Evolutionary conservation across 2,797 vertebrate genomes (phyloP).

Genomic region (Lepilemur septentrionalis): DNA sequence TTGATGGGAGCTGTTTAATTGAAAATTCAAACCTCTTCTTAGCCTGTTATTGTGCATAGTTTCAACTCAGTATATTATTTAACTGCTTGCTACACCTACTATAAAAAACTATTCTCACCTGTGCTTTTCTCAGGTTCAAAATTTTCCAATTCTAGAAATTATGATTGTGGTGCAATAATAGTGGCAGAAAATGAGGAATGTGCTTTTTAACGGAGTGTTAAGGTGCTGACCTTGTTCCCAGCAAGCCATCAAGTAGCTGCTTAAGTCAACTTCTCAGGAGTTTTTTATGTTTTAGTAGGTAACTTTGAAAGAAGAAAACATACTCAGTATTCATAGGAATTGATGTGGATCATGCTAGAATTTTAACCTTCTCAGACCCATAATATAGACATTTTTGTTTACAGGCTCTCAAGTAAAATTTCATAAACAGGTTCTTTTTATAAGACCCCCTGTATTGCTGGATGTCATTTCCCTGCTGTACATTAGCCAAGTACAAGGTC

Average conservation of each 20-base stretch:
- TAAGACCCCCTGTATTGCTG: background rate
- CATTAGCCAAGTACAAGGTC: background rate
- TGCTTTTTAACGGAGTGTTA: conserved; percentile 14
- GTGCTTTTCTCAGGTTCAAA: background rate
- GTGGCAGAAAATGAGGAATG: conserved; percentile 28
- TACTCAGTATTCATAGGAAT: background rate
- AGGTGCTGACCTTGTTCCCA: background rate
- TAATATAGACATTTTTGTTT: conserved; percentile 16
- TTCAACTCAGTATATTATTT: conserved; percentile 32
- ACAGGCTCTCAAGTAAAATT: background rate
- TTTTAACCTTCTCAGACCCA: background rate
- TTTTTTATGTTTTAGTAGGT: conserved; percentile 35
- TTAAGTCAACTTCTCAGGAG: background rate
- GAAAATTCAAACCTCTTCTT: conserved; percentile 35
- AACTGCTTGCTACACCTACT: background rate
- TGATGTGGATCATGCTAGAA: background rate
- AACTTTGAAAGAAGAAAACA: background rate
- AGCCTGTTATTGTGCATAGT: background rate
- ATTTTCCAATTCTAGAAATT: conserved; percentile 49
- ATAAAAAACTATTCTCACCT: background rate
- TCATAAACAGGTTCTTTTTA: background rate
- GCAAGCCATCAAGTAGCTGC: conserved; percentile 22
- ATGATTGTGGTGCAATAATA: background rate
- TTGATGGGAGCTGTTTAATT: background rate
- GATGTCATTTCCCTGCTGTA: background rate